Evolutionary conservation across 2,113 vertebrate species (phyloP), one percentile per base, ranked within the genome.

Genomic region (Agelaius phoeniceus): DNA sequence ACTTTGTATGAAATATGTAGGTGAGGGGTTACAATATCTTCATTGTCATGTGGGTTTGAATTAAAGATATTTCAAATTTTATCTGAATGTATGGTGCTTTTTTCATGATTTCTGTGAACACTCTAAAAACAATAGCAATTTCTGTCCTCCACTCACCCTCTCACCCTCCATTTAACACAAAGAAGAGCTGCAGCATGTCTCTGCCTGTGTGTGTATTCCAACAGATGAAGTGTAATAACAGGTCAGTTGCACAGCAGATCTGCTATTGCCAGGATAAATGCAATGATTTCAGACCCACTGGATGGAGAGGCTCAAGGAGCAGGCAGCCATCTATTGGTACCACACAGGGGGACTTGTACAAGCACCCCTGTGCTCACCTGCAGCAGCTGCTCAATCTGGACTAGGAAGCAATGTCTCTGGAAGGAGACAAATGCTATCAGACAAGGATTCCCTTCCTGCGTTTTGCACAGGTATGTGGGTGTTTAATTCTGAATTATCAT

Each of bases 1-100:
- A 52, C 33, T 95, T 58, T 62, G 59, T 81, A 63, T 74, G 92
- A 95, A 97, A 91, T 80, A 76, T 33, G 16, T 20, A 67, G 76
- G 65, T 94, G 74, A 89, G 71, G 24, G 39, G 44, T 90, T 90
- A 65, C 10, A 11, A 39, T 59, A 72, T 94, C 88, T 89, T 92
- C 84, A 93, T 81, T 94, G 86, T 68, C 74, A 68, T 44, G 58
- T 44, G 66, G 61, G 33, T 81, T 96, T 96, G 55, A 93, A 95
- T 65, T 21, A 57, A 97, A 74, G 84, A 90, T 82, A 85, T 90
- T 90, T 84, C 63, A 87, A 80, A 59, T 87, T 91, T 90, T 85
- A 54, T 63, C 44, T 2, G 5, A 96, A 75, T 9, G 51, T 51
- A 63, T 86, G 89, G 49, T 39, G 68, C 33, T 79, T 97, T 97